A percentile compares a stretch with the other conserved stretches of the same genome.
These are phyloP conservation scores for Amazona guildingii DNA, from an alignment of 2,113 vertebrate species.

Conservation along the genomic window DNA sequence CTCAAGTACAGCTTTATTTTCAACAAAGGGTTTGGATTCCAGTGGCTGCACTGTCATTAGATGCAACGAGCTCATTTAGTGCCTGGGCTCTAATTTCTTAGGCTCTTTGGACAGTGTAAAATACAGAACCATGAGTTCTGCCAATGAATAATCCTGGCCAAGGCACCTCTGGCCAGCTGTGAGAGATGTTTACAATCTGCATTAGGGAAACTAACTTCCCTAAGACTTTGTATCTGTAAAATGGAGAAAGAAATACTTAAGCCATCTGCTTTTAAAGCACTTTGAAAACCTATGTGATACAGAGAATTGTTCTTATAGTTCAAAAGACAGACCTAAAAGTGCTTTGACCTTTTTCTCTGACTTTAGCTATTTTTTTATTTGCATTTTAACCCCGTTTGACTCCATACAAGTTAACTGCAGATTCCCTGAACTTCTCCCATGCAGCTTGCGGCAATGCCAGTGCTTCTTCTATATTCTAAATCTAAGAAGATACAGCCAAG, in stretches of 20 bases:
- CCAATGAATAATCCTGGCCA: not conserved
- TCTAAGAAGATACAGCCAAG: not conserved
- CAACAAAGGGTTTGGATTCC: not conserved
- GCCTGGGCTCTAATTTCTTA: not conserved
- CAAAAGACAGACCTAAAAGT: not conserved
- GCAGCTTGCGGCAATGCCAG: not conserved
- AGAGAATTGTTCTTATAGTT: not conserved
- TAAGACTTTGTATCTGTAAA: not conserved
- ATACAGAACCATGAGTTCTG: not conserved
- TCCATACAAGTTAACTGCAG: not conserved
- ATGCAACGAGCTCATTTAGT: not conserved
- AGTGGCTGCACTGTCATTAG: not conserved
- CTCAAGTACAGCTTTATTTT: not conserved
- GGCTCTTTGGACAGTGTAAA: not conserved
- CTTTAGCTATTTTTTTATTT: slow-evolving; percentile 8
- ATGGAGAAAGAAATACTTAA: not conserved
- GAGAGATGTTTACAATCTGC: not conserved
- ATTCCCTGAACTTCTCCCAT: not conserved
- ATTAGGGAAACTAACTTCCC: not conserved
- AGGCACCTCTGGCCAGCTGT: not conserved
- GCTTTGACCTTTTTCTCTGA: not conserved
- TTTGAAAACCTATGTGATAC: not conserved
- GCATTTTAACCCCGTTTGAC: not conserved
- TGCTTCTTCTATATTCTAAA: not conserved
- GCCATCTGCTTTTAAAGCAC: not conserved